Base-by-base conservation (phyloP, 2,113 vertebrate genomes). In the Myrmecobius fasciatus region DNA sequence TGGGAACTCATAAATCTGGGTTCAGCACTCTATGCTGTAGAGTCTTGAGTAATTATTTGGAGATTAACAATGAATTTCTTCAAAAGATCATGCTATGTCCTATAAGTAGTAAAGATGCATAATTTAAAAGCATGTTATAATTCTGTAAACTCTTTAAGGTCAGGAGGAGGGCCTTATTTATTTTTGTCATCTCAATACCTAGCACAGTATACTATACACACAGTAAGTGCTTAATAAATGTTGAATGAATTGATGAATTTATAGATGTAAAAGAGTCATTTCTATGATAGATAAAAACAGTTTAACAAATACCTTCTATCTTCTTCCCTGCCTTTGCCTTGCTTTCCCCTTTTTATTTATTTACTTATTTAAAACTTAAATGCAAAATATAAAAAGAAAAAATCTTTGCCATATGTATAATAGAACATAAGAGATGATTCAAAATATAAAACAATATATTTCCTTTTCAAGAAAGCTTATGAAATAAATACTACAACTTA, bases 1-100 rank as follows among this genome's bases (percentile, higher is more conserved):
- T 96, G 53, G 94, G 93, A 97, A 93, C 51, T 91, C 93, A 95
- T 97, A 75, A 96, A 52, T 96, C 94, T 96, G 36, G 7, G 92
- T 94, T 96, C 52, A 94, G 49, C 52, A n/a, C 96, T 75, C 9
- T 95, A 51, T 91, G 49, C 52, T 94, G 3, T 96, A 89, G 94
- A 96, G n/a, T 51, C 91, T 96, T 94, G 75, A 96, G 49, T 95
- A 26, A 17, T 93, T 93, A 92, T 92, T 96, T 97, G 94, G 94
- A 31, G 91, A 96, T 95, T 96, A 96, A 95, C 95, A 51, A 10
- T 94, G 88, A 24, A 46, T 75, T 93, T 94, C 92, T 48, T 43
- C 31, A 91, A 89, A 95, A 97, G 12, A 96, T 95, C 93, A 88
- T 89, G 48, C 90, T 1, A 0, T 89, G 46, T 7, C 49, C 25